These are phyloP conservation scores for Platyscapa corneri DNA, from an alignment of 1,140 invertebrate genomes.

Conservation along the genomic window DNA sequence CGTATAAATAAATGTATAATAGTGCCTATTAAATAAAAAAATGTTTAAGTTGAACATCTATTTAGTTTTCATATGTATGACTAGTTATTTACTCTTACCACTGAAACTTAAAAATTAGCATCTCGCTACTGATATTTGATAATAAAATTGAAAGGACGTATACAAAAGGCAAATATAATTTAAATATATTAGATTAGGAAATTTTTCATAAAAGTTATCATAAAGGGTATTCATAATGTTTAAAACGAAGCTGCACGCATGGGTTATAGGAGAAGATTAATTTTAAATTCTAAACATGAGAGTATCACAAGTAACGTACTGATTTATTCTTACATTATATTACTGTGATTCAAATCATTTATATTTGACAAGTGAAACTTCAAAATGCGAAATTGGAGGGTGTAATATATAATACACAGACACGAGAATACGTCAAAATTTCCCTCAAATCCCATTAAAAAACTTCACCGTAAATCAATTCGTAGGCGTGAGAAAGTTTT, in stretches of 20 bases:
- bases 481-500: slow-evolving; percentile 4
- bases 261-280: neutral
- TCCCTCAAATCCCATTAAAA: slow-evolving; percentile 27
- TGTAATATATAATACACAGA: neutral
- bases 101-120: neutral
- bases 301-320: too few species aligned
- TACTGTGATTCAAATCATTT: neutral
- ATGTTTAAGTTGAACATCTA: too few species aligned
- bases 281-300: too few species aligned
- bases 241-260: neutral
- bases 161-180: neutral
- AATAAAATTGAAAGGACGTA: neutral
- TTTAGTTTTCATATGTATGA: neutral
- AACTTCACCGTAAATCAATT: slow-evolving; percentile 42
- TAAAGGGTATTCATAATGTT: too few species aligned
- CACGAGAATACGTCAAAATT: neutral
- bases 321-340: too few species aligned
- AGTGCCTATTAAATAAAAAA: too few species aligned
- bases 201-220: too few species aligned
- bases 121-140: neutral
- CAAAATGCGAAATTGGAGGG: neutral
- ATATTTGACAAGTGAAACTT: neutral
- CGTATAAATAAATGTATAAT: too few species aligned
- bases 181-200: neutral
- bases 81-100: slow-evolving; percentile 16